Evolutionary conservation across 2,113 vertebrate species (phyloP), one percentile per base, ranked within the genome.

Genomic region (Willisornis vidua): DNA sequence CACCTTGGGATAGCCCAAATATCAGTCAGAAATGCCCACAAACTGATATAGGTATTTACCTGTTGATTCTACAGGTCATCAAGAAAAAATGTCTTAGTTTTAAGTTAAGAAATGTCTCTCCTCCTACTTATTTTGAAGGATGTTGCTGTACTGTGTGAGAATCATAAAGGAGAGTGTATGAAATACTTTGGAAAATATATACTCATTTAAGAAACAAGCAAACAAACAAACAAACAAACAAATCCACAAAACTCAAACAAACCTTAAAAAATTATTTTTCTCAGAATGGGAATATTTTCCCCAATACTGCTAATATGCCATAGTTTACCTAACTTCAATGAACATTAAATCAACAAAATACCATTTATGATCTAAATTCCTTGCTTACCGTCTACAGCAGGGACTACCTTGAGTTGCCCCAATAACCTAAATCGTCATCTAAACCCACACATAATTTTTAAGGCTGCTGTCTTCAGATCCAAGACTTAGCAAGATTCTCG

Each of bases 121-220:
- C 5, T 81, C 2, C 28, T 65, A 13, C 4, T 73, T 14, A 39
- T 35, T 61, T 61, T 90, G 49, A 90, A 62, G 15, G 35, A 26
- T 72, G 10, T 24, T 83, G 3, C 9, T 76, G 11, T 49, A 22
- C 3, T 24, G 3, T 35, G 19, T 14, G 7, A 62, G 24, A 63
- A 70, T 65, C 26, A 61, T 10, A 61, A 18, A 26, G 3, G 31
- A 83, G 67, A 51, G 3, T 37, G 2, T 28, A 6, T n/a, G 4
- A 65, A 65, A 65, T 51, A 46, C 16, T 87, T 89, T 12, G 37
- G 14, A 4, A 66, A 65, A 24, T 41, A 43, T 26, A 35, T 66
- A 28, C 2, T 73, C 0, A 1, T 59, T 63, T 55, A 37, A 13
- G 29, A 41, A 19, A 20, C 39, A 39, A 39, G 0, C 2, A 48